Percentiles rank a stretch among this genome's conserved stretches.
Evolutionary conservation across 1,140 invertebrate species (phyloP).

Genomic region (Drosophila orosa): DNA sequence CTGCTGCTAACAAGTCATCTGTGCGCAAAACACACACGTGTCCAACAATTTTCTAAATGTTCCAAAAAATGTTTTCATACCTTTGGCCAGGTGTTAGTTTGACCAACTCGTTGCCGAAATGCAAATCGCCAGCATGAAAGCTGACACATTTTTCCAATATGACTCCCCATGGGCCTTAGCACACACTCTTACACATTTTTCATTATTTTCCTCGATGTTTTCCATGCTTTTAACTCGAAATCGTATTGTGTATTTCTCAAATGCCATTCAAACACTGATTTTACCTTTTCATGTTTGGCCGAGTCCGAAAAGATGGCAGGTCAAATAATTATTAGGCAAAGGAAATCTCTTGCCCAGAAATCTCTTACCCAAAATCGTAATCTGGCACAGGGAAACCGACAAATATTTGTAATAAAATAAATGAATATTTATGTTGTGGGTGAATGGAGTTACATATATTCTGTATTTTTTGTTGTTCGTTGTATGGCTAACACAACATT

Average conservation of each 20-base stretch:
- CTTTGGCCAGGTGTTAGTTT: conserved; percentile 48
- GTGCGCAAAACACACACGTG: conserved; percentile 13
- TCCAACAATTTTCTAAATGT: conserved; percentile 30
- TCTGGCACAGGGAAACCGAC: not conserved
- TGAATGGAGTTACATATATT: conserved; percentile 30
- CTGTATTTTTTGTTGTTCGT: conserved; percentile 1
- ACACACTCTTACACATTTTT: not conserved
- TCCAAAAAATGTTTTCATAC: conserved; percentile 11
- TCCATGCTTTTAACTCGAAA: conserved; percentile 4
- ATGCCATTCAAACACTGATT: conserved; percentile 9
- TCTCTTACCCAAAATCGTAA: not conserved
- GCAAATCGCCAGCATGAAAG: conserved; percentile 40
- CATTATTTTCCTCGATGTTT: conserved; percentile 3
- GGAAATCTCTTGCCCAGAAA: not conserved
- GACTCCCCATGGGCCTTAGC: conserved; percentile 24
- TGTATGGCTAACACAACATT: conserved; percentile 15
- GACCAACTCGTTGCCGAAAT: conserved; percentile 48
- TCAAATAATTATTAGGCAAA: conserved; percentile 7
- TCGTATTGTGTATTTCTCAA: conserved; percentile 9
- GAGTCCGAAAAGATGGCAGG: not conserved
- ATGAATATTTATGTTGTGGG: conserved; percentile 38
- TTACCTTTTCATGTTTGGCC: conserved; percentile 5
- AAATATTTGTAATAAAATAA: conserved; percentile 34
- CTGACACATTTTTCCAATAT: conserved; percentile 43
- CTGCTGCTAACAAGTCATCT: conserved; percentile 56